Base-by-base conservation (phyloP, 1,140 invertebrate species). In the Capitella teleta region DNA sequence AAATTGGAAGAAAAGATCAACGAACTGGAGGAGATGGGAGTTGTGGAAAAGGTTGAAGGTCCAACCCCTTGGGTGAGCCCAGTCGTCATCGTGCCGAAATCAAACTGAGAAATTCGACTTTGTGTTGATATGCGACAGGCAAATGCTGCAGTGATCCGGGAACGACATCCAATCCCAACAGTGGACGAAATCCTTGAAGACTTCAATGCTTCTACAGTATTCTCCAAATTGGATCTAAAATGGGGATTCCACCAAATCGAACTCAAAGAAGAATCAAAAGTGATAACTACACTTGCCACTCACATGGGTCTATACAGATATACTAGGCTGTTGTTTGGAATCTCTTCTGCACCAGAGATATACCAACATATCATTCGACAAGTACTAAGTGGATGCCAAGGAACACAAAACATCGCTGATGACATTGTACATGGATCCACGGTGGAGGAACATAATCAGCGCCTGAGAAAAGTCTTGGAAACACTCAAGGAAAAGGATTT, bases 101-200 rank as follows among this genome's bases (percentile, higher is more conserved):
- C 43, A 21, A 49, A 51, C 19, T 52, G 49, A 10, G 61, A 60
- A 12, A 57, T 70, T 6, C 28, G 60, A 23, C 26, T 67, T 2
- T 65, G 64, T 51, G 49, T 66, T 12, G 63, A 67, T 38, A 61
- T 62, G 56, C 38, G 58, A 40, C 5, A 48, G 48, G 56, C 57
- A 1, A 67, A 67, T 42, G 38, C 44, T 32, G 60, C 63, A 6
- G 55, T 68, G 6, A 28, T 46, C 8, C 28, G 61, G 5, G 61
- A 64, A 49, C 44, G 63, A 40, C 56, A 63, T 43, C 51, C 56
- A 6, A 61, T 59, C n/a, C 61, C 64, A 6, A 67, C 58, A 24
- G 52, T 61, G 5, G 59, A 63, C 41, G 54, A 64, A 23, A 24
- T 64, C 1, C 34, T 60, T 2, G 12, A 42, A 34, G 56, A 57